Conservation (phyloP, 2,888 invertebrate genomes). For the Itoplectis maculator region DNA sequence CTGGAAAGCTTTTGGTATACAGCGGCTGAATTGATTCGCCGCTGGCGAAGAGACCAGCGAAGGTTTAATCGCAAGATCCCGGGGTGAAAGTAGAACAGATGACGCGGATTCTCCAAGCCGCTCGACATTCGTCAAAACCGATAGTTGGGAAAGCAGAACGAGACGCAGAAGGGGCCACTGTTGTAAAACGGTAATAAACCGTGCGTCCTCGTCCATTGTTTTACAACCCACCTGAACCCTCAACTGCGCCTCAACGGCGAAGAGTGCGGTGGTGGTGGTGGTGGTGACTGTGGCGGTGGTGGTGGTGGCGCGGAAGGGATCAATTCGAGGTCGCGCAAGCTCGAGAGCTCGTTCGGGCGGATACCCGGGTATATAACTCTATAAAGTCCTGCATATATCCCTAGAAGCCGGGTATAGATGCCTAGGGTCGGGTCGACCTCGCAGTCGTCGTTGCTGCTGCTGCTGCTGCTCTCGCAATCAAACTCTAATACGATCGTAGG, state of each 20-base stretch:
- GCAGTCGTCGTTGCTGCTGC: background rate
- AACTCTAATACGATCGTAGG: constrained; percentile 60
- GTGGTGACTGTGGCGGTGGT: constrained; percentile 9
- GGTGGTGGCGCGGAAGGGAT: constrained; percentile 71
- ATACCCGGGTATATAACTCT: constrained; percentile 65
- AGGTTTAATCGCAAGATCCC: constrained; percentile 15
- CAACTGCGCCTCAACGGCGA: background rate
- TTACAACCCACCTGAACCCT: constrained; percentile 63
- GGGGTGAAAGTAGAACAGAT: constrained; percentile 29
- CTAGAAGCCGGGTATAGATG: constrained; percentile 7
- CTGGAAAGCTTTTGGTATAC: background rate
- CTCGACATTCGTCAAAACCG: constrained; percentile 46
- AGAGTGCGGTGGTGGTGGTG: constrained; percentile 20
- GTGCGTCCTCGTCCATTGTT: constrained; percentile 67
- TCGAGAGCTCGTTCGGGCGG: constrained; percentile 18
- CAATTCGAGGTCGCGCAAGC: constrained; percentile 73
- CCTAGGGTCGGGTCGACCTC: background rate
- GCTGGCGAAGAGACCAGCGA: background rate
- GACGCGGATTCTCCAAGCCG: constrained; percentile 1
- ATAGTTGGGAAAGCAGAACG: constrained; percentile 14
- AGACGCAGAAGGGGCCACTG: constrained; percentile 22
- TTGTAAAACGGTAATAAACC: constrained; percentile 73
- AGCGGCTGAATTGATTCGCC: constrained; percentile 15
- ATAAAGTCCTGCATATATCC: constrained; percentile 66
- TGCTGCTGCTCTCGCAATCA: constrained; percentile 56